phyloP scores from a whole-genome alignment of 2,797 vertebrate species.

The Huso huso region DNA sequence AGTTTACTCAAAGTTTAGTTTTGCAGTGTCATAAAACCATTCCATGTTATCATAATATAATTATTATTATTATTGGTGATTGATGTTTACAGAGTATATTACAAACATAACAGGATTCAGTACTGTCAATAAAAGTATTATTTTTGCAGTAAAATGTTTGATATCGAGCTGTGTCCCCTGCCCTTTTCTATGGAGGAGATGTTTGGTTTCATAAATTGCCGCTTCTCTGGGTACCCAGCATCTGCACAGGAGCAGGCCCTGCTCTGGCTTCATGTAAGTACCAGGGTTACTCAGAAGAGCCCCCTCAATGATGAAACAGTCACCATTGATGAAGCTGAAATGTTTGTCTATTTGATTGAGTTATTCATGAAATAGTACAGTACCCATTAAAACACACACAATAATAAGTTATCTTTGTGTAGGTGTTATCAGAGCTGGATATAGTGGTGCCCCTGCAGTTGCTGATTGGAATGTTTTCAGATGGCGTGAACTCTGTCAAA shows the following conservation, averaged over 20 bases:
- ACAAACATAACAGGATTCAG: too few species aligned
- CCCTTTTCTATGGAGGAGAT: conserved; percentile 99
- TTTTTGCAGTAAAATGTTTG: conserved; percentile 94
- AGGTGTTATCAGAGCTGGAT: conserved; percentile 95
- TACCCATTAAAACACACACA: too few species aligned
- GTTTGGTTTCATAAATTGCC: conserved; percentile 98
- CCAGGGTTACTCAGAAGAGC: too few species aligned
- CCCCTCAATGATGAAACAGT: too few species aligned
- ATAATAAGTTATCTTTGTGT: conserved; percentile 21
- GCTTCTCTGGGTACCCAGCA: conserved; percentile 93
- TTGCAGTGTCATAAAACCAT: too few species aligned
- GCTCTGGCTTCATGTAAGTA: conserved; percentile 93
- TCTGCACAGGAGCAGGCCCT: conserved; percentile 95
- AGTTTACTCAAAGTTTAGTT: too few species aligned
- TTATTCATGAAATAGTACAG: too few species aligned
- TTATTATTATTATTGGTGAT: too few species aligned
- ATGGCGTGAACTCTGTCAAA: conserved; percentile 96
- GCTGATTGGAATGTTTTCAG: conserved; percentile 96
- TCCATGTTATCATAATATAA: too few species aligned
- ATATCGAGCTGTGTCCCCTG: conserved; percentile 93
- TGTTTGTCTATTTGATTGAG: too few species aligned
- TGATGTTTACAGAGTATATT: too few species aligned
- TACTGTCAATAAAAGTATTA: conserved; percentile 4
- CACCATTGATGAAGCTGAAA: too few species aligned
- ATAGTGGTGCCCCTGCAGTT: conserved; percentile 94